Evolutionary conservation across 2,797 vertebrate genomes (phyloP).

Genomic region (Thalassophryne amazonica): DNA sequence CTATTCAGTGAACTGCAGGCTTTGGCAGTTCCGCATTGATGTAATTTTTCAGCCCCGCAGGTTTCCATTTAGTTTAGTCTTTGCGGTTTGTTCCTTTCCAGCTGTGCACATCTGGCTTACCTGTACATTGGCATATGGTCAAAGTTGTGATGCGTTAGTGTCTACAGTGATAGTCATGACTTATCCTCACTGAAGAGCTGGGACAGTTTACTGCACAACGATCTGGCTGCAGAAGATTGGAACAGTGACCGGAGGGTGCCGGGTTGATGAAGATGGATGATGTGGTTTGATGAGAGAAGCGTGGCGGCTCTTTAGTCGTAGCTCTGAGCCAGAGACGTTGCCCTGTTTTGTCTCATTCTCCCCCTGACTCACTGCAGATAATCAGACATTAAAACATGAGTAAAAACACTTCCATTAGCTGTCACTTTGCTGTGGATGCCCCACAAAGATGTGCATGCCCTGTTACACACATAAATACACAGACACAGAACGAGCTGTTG

Average conservation of each 20-base stretch:
- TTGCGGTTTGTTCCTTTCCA: constrained; percentile 10
- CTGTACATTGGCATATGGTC: constrained; percentile 39
- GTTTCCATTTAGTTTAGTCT: too few relatives aligned
- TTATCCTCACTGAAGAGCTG: constrained; percentile 56
- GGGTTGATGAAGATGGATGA: constrained; percentile 59
- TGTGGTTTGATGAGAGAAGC: constrained; percentile 40
- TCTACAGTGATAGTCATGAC: constrained; percentile 47
- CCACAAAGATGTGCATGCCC: constrained; percentile 8
- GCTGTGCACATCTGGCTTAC: constrained; percentile 59
- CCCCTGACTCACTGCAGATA: constrained; percentile 62
- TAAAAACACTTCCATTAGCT: constrained; percentile 56
- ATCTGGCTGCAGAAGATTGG: constrained; percentile 34
- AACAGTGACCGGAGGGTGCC: constrained; percentile 36
- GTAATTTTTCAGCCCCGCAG: too few relatives aligned
- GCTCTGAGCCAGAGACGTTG: constrained; percentile 59
- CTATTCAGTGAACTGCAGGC: too few relatives aligned
- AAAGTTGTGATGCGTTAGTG: constrained; percentile 61
- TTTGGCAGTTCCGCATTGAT: too few relatives aligned
- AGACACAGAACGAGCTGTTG: constrained; percentile 50
- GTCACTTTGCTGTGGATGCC: constrained; percentile 13
- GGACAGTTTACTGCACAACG: constrained; percentile 50
- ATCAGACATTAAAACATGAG: constrained; percentile 69
- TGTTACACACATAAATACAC: constrained; percentile 14
- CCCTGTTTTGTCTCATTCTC: constrained; percentile 31
- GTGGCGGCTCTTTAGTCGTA: constrained; percentile 32